Conservation (phyloP, 1,140 invertebrate genomes). For the Pentalonia nigronervosa region DNA sequence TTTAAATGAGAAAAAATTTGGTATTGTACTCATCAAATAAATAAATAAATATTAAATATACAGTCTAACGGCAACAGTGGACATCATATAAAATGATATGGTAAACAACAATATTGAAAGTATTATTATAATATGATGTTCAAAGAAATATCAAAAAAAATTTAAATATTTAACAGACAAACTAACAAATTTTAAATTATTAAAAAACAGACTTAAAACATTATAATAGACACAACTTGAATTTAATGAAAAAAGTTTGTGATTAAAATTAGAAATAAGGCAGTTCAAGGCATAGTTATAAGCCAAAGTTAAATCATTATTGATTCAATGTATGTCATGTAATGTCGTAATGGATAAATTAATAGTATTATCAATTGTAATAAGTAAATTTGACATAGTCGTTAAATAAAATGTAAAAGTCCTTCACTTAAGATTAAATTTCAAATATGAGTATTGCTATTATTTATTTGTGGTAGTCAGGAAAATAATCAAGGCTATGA, state of each 20-base stretch:
- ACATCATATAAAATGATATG: too few relatives aligned
- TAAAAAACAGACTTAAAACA: too few relatives aligned
- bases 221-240: too few relatives aligned
- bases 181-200: not conserved
- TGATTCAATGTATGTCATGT: not conserved
- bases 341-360: not conserved
- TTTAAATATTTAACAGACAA: too few relatives aligned
- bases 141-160: too few relatives aligned
- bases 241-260: too few relatives aligned
- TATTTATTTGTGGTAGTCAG: not conserved
- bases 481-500: not conserved
- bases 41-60: too few relatives aligned
- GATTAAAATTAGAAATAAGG: not conserved
- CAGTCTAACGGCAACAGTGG: too few relatives aligned
- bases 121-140: too few relatives aligned
- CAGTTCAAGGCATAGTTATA: not conserved
- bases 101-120: too few relatives aligned
- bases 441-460: not conserved
- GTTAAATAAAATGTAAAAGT: not conserved
- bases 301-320: not conserved
- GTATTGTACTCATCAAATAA: not conserved
- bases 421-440: not conserved
- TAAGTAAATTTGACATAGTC: not conserved
- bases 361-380: not conserved
- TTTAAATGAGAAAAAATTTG: not conserved